Conservation (phyloP, 2,888 invertebrate species). For the Euplexia lucipara region DNA sequence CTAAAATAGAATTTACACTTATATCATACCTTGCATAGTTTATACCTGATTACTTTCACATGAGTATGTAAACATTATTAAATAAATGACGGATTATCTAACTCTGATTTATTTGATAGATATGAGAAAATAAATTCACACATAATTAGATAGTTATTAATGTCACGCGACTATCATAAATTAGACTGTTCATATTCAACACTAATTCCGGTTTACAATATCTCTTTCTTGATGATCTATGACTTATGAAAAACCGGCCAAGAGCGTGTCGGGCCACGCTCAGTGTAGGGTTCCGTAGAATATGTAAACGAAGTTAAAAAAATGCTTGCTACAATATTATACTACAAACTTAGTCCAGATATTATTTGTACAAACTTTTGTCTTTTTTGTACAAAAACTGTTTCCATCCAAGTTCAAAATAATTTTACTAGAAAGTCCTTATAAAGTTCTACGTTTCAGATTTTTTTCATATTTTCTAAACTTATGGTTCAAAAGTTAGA, state of each 20-base stretch:
- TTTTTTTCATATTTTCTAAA: too few relatives aligned
- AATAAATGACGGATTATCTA: constrained; percentile 35
- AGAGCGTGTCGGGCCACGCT: too few relatives aligned
- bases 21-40: constrained; percentile 2
- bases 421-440: too few relatives aligned
- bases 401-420: too few relatives aligned
- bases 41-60: constrained; percentile 35
- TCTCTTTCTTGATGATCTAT: constrained; percentile 1
- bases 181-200: constrained; percentile 31
- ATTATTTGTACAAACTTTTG: too few relatives aligned
- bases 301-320: too few relatives aligned
- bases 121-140: constrained; percentile 30
- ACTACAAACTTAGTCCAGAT: too few relatives aligned
- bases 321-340: too few relatives aligned
- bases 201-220: constrained; percentile 9
- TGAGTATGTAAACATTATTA: constrained; percentile 18
- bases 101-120: constrained; percentile 23
- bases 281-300: too few relatives aligned
- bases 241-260: background rate
- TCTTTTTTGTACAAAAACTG: too few relatives aligned
- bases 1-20: background rate
- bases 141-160: background rate
- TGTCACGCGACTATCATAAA: constrained; percentile 21
- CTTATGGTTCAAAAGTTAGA: too few relatives aligned
- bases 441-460: too few relatives aligned